Evolutionary conservation across 1,140 invertebrate species (phyloP).

Genomic region (Lamellibrachia luymesi): DNA sequence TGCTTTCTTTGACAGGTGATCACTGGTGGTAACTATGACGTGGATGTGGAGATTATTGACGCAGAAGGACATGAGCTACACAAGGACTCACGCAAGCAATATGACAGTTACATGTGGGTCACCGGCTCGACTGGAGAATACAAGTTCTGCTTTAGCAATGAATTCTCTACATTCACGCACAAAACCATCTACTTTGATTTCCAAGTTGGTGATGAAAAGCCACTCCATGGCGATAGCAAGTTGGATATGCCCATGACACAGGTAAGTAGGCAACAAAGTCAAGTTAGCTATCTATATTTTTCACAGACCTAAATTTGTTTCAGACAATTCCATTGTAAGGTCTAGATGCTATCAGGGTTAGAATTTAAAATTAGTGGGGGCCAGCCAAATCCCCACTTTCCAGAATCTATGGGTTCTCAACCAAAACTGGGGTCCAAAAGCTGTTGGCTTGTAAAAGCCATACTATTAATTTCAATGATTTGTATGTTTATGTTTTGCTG

Average conservation of each 20-base stretch:
- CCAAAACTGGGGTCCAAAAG: no score
- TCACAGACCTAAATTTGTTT: neutral
- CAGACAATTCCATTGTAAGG: neutral
- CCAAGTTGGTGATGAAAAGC: conserved; percentile 86
- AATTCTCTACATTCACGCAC: conserved; percentile 99
- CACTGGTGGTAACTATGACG: conserved; percentile 98
- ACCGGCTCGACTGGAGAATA: conserved; percentile 76
- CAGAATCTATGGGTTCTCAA: no score
- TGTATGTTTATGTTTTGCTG: no score
- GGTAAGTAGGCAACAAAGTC: conserved; percentile 61
- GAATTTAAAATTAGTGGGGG: no score
- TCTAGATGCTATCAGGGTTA: neutral
- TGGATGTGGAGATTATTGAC: conserved; percentile 88
- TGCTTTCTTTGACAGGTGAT: conserved; percentile 73
- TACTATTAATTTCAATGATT: no score
- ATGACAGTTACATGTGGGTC: conserved; percentile 86
- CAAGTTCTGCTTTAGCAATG: conserved; percentile 94
- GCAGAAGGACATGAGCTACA: conserved; percentile 89
- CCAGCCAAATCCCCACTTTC: no score
- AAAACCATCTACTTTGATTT: conserved; percentile 99
- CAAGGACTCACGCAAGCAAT: conserved; percentile 88
- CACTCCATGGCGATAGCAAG: conserved; percentile 74
- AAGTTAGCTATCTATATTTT: neutral
- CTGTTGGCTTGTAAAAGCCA: no score
- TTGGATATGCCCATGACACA: conserved; percentile 92